phyloP scores from a whole-genome alignment of 2,797 vertebrate genomes.

The Naso thynnoides region DNA sequence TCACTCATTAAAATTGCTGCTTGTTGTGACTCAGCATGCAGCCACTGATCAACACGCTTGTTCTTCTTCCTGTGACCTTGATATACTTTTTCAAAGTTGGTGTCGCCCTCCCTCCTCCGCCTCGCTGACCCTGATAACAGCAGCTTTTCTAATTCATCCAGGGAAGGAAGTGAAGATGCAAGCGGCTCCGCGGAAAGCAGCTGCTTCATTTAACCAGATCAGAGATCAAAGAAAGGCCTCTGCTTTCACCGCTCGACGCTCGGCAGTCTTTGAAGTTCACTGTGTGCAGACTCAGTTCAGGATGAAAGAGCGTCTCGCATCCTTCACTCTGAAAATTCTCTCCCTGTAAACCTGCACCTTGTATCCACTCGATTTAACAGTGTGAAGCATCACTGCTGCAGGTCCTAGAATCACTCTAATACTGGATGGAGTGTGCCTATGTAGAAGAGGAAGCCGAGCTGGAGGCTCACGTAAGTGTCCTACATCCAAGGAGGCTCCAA shows the following conservation, averaged over 20 bases:
- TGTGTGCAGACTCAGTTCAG: slow-evolving; percentile 14
- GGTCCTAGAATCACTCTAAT: slow-evolving; percentile 2
- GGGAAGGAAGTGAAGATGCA: background rate
- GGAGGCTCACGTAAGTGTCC: slow-evolving; percentile 38
- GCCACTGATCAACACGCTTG: background rate
- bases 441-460: slow-evolving; percentile 21
- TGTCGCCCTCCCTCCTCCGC: background rate
- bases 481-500: slow-evolving; percentile 52
- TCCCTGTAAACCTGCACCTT: background rate
- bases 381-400: background rate
- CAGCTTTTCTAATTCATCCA: slow-evolving; percentile 8
- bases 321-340: background rate
- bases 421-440: slow-evolving; percentile 1
- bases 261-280: slow-evolving; percentile 49
- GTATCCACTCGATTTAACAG: background rate
- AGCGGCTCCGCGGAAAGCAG: slow-evolving; percentile 25
- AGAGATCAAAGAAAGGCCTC: slow-evolving; percentile 46
- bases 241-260: slow-evolving; percentile 36
- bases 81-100: slow-evolving; percentile 6
- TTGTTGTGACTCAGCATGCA: background rate
- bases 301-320: slow-evolving; percentile 41
- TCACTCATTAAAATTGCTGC: background rate
- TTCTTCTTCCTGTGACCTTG: background rate
- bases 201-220: slow-evolving; percentile 54
- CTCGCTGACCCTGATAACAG: background rate